phyloP scores from a whole-genome alignment of 2,113 vertebrate genomes.

The Paedocypris sp. region DNA sequence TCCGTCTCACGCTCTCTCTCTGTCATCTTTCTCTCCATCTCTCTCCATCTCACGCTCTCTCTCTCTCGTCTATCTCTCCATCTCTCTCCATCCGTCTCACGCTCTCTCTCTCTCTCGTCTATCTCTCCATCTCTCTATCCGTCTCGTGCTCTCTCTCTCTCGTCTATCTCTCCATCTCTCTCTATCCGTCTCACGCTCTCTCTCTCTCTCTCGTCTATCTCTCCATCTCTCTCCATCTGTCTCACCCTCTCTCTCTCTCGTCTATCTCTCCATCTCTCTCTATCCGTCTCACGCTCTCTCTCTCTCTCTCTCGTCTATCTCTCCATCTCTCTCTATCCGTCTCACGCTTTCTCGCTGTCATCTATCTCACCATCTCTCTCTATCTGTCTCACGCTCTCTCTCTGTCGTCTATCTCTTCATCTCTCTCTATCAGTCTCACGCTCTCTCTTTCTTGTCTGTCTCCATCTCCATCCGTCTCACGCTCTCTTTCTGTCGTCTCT shows the following conservation, averaged over 20 bases:
- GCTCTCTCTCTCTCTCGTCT: not conserved
- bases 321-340: not conserved
- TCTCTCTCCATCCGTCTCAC: not conserved
- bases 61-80: not conserved
- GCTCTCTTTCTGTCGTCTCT: not conserved
- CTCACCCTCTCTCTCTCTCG: not conserved
- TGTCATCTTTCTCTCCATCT: not conserved
- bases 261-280: not conserved
- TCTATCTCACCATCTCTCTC: not conserved
- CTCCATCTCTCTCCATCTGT: not conserved
- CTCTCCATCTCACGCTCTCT: not conserved
- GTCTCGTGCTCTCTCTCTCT: not conserved
- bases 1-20: not conserved
- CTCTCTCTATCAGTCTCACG: not conserved
- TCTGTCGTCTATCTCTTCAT: not conserved
- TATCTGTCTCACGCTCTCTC: not conserved
- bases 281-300: not conserved
- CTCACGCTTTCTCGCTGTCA: not conserved
- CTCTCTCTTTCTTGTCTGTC: not conserved
- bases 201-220: slow-evolving; percentile 9
- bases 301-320: not conserved
- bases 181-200: not conserved
- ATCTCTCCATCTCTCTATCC: not conserved
- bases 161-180: not conserved
- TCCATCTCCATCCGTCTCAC: not conserved